phyloP scores from a whole-genome alignment of 37 sponge, comb jelly and placozoan genomes.

The Axinella damicornis region DNA sequence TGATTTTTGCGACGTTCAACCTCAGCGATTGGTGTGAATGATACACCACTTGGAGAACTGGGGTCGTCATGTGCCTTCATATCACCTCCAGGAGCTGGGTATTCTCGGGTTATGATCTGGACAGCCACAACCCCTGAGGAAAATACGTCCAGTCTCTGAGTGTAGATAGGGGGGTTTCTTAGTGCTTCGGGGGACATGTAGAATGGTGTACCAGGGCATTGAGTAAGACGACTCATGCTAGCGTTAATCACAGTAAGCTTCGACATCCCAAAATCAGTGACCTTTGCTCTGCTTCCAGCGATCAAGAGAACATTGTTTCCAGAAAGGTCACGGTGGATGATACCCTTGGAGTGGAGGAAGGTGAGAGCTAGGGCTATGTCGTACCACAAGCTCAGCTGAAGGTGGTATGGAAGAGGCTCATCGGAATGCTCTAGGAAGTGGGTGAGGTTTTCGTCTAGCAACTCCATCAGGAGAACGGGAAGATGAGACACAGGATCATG shows the following conservation, averaged over 20 bases:
- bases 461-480: conserved; percentile 43
- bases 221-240: conserved; percentile 20
- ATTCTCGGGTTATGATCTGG: conserved; percentile 25
- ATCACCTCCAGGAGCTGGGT: conserved; percentile 3
- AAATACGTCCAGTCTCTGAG: conserved; percentile 38
- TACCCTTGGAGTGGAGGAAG: conserved; percentile 26
- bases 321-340: conserved; percentile 37
- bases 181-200: conserved; percentile 50
- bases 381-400: neutral
- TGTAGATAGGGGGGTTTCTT: conserved; percentile 9
- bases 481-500: neutral
- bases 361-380: conserved; percentile 25
- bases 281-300: conserved; percentile 4
- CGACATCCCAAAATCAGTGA: conserved; percentile 41
- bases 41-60: neutral
- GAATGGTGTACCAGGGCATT: conserved; percentile 25
- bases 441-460: conserved; percentile 16
- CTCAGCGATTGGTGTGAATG: neutral
- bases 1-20: conserved; percentile 11
- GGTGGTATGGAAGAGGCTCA: conserved; percentile 6
- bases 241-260: neutral
- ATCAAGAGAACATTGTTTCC: conserved; percentile 27
- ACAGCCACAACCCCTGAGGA: conserved; percentile 27
- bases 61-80: neutral
- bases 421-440: neutral